Base-by-base conservation (phyloP, 2,888 invertebrate species). In the Neoitamus cyanurus region DNA sequence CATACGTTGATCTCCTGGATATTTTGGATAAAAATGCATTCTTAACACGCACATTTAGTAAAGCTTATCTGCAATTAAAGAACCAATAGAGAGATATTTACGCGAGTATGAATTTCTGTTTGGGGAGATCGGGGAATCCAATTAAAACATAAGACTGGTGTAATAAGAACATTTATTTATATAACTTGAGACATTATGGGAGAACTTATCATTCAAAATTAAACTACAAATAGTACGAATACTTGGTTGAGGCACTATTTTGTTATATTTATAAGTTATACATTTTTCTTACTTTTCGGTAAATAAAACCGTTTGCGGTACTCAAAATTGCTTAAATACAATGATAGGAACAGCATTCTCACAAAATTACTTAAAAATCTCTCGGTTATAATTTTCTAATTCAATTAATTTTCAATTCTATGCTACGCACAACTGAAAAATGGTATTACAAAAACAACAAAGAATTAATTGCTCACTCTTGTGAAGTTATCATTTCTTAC, bases 231-330 rank as follows among this genome's bases (percentile, higher is more conserved):
- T 36, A 46, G 46, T 77, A 77, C 46, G 42, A 77, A 77, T 77
- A 77, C 28, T 46, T 77, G 42, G 20, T 77, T 46, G 37, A 77
- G 77, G 77, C 77, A 77, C 77, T 77, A 77, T 77, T 77, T 28
- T 70, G 77, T 77, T 20, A 77, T 42, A 46, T 77, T 42, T 28
- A 77, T 28, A 77, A 20, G 15, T 77, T 77, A 36, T 73, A 36
- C 36, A 73, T 73, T 73, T 36, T 73, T 58, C 9, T 58, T 58
- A 7, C 20, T 25, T 70, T 30, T 37, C 28, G n/a, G 37, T 77
- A 77, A 37, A 77, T 46, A 13, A 77, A 42, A 75, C 37, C 25
- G 6, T 37, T 42, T 31, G 25, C 70, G 34, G 34, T 70, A 70
- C 34, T 70, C 31, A 70, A n/a, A 31, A 70, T 70, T 34, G 34